These are phyloP conservation scores for Lithophane ornitopus DNA, from an alignment of 2,888 invertebrate genomes.

Conservation along the genomic window DNA sequence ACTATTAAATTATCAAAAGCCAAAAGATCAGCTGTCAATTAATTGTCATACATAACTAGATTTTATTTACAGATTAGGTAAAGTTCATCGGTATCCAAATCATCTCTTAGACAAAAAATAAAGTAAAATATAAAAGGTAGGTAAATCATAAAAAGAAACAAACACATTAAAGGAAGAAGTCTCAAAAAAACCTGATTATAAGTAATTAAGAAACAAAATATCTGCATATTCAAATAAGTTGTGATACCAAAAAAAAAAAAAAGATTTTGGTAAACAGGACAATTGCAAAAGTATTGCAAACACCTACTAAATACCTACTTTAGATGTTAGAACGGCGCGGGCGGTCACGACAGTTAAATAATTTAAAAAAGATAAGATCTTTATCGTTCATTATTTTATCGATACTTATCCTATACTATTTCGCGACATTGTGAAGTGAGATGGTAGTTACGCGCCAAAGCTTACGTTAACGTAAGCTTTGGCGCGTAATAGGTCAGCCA, in stretches of 20 bases:
- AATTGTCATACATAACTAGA: too few relatives aligned
- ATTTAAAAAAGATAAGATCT: background rate
- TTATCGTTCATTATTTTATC: background rate
- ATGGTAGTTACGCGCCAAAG: too few relatives aligned
- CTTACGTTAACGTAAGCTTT: too few relatives aligned
- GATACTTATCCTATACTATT: slow-evolving; percentile 20
- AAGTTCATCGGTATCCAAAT: background rate
- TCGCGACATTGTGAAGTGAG: too few relatives aligned
- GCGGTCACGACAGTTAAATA: too few relatives aligned
- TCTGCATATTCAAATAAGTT: background rate
- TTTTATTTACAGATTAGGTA: background rate
- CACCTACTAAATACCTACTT: too few relatives aligned
- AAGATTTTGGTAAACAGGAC: background rate
- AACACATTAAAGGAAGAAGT: background rate
- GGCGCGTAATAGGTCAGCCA: slow-evolving; percentile 59
- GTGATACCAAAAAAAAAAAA: background rate
- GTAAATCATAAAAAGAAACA: background rate
- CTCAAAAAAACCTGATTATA: background rate
- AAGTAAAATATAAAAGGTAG: background rate
- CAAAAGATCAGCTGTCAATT: too few relatives aligned
- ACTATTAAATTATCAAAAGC: too few relatives aligned
- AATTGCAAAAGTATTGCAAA: background rate
- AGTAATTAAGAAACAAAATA: background rate
- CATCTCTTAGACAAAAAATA: background rate
- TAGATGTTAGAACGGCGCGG: background rate